These are phyloP conservation scores for Poecilia latipinna DNA, from an alignment of 2,113 vertebrate species.

Conservation along the genomic window DNA sequence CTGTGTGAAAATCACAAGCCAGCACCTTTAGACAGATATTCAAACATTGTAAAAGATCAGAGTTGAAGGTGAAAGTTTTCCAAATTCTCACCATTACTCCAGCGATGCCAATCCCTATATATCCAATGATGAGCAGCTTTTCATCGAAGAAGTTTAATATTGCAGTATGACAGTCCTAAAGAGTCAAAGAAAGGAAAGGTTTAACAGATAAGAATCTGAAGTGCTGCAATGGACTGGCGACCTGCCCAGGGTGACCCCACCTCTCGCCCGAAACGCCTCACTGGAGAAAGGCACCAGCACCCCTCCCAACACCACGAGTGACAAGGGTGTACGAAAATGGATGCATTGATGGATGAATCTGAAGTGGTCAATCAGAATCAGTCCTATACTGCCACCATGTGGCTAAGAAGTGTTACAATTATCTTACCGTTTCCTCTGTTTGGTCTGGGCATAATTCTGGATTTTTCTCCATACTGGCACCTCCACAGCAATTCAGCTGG, in stretches of 20 bases:
- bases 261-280: no score
- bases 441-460: constrained; percentile 36
- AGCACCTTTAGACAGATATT: neutral
- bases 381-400: constrained; percentile 37
- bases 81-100: constrained; percentile 88
- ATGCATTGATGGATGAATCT: no score
- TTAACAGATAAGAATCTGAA: neutral
- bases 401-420: constrained; percentile 9
- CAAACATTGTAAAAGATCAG: neutral
- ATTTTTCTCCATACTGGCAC: neutral
- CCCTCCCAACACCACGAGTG: no score
- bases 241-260: no score
- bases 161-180: constrained; percentile 86
- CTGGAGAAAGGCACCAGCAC: no score
- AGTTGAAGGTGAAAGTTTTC: neutral
- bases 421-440: constrained; percentile 49
- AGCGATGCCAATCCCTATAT: constrained; percentile 89
- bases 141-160: constrained; percentile 85
- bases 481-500: constrained; percentile 79
- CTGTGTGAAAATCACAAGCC: neutral
- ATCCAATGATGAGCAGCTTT: constrained; percentile 90
- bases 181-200: constrained; percentile 2
- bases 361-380: no score
- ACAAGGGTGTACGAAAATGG: no score
- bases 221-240: no score